Conservation (phyloP, 2,888 invertebrate genomes). For the Xestoiulus laeticollis region DNA sequence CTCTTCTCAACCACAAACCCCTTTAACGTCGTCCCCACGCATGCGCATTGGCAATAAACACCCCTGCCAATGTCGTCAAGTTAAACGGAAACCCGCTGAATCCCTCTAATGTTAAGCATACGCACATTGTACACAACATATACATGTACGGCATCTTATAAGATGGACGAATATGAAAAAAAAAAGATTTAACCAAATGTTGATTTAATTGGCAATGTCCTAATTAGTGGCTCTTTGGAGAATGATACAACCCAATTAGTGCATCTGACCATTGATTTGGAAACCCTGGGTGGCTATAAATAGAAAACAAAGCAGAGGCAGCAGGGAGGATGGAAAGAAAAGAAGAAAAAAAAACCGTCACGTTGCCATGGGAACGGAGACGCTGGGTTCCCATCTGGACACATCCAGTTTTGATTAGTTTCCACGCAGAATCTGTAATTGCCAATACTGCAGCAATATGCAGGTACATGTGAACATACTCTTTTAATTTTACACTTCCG, state of each 20-base stretch:
- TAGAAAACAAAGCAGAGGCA: background rate
- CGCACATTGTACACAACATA: no score
- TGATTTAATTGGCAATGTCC: background rate
- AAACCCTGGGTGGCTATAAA: background rate
- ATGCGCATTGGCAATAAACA: no score
- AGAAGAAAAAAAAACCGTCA: background rate
- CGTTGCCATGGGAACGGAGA: conserved; percentile 14
- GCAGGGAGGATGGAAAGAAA: background rate
- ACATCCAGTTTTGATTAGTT: background rate
- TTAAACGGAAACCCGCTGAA: no score
- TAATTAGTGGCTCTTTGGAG: background rate
- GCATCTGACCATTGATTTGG: background rate
- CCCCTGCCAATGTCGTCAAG: no score
- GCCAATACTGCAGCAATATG: background rate
- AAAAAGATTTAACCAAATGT: no score
- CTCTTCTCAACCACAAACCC: no score
- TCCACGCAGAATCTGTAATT: background rate
- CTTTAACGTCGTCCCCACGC: no score
- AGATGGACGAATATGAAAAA: no score
- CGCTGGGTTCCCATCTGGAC: conserved; percentile 12
- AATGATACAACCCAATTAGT: background rate
- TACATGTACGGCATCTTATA: no score
- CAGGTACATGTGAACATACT: no score
- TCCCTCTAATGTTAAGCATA: no score
- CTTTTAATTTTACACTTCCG: no score